Conservation (phyloP, 2,888 invertebrate genomes). For the Scelioninae gen. 1 region DNA sequence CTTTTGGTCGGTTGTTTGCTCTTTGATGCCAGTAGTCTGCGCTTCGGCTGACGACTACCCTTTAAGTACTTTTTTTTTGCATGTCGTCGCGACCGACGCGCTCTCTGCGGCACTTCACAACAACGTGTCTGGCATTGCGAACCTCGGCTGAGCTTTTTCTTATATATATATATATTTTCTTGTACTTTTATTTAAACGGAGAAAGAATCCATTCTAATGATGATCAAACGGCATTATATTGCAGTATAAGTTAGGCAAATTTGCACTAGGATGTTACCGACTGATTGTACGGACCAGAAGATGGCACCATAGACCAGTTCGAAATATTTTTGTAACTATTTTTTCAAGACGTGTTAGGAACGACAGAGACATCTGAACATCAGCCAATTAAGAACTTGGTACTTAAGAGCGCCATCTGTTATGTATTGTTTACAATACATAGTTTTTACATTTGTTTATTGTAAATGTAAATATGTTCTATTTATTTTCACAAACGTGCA, state of each 20-base stretch:
- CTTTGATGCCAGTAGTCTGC: constrained; percentile 89
- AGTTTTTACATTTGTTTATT: constrained; percentile 8
- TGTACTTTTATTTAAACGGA: not conserved
- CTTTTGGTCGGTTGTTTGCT: constrained; percentile 97
- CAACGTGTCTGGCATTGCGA: constrained; percentile 67
- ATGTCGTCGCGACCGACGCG: constrained; percentile 39
- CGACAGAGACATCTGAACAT: no score
- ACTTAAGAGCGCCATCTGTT: not conserved
- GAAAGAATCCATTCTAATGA: constrained; percentile 17
- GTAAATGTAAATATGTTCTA: constrained; percentile 2
- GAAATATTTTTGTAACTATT: not conserved
- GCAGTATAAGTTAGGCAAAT: no score
- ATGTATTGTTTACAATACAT: not conserved
- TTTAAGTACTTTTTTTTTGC: constrained; percentile 54
- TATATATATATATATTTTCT: not conserved
- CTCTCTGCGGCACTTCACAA: constrained; percentile 28
- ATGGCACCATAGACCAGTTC: not conserved
- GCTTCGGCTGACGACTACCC: constrained; percentile 46
- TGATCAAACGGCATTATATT: not conserved
- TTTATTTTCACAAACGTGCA: not conserved
- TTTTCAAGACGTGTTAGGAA: not conserved
- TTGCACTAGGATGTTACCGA: not conserved
- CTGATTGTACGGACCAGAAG: not conserved
- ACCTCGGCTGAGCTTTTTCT: constrained; percentile 32
- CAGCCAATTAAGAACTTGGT: not conserved